phyloP scores from a whole-genome alignment of 2,888 invertebrate species.

The Rhogogaster chlorosoma region DNA sequence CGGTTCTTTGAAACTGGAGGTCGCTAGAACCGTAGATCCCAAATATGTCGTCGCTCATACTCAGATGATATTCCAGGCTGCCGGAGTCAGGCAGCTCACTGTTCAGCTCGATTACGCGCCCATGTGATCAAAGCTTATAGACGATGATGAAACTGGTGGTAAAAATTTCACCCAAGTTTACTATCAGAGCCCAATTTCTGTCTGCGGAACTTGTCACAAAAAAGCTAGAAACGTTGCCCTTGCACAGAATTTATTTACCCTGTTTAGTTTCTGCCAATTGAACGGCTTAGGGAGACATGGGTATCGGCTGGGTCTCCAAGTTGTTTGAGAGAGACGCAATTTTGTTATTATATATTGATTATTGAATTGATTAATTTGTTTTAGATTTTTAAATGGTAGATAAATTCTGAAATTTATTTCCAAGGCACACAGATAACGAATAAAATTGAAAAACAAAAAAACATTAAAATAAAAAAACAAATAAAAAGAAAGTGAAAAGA shows the following conservation, averaged over 20 bases:
- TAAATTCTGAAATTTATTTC: background rate
- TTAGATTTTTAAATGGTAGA: background rate
- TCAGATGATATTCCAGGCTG: conserved; percentile 95
- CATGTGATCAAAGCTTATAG: conserved; percentile 79
- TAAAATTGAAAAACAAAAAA: background rate
- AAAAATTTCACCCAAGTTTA: conserved; percentile 56
- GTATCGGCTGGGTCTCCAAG: conserved; percentile 64
- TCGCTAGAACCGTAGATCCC: conserved; percentile 95
- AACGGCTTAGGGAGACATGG: conserved; percentile 55
- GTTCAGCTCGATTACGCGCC: conserved; percentile 96
- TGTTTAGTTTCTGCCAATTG: conserved; percentile 62
- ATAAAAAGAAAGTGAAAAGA: too few relatives aligned
- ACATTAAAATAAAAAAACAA: background rate
- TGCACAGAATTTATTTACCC: conserved; percentile 59
- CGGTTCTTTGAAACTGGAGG: conserved; percentile 96
- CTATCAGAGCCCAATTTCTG: conserved; percentile 54
- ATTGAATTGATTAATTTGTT: background rate
- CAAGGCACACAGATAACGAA: background rate
- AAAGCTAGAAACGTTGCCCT: conserved; percentile 60
- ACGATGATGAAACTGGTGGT: conserved; percentile 49
- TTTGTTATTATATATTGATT: background rate
- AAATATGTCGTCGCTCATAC: conserved; percentile 96
- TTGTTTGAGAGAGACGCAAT: conserved; percentile 59
- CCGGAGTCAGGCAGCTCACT: conserved; percentile 94
- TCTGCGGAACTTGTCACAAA: conserved; percentile 64